Percentiles rank a stretch among this genome's conserved stretches.
phyloP scores from a whole-genome alignment of 2,888 invertebrate genomes.

The Willowsia nigromaculata region DNA sequence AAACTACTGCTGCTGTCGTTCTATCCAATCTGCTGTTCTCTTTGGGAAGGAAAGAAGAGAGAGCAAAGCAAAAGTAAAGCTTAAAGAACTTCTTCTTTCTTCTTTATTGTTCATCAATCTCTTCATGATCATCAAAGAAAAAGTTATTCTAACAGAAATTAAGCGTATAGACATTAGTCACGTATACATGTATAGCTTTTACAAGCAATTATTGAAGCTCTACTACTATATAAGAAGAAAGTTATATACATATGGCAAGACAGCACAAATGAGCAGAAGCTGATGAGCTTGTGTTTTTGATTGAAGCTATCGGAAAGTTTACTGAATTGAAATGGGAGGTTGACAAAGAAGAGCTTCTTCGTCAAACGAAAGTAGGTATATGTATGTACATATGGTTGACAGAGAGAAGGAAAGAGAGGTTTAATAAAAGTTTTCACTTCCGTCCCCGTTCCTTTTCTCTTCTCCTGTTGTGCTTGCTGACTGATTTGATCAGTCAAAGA shows the following conservation, averaged over 20 bases:
- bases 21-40: background rate
- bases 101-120: slow-evolving; percentile 31
- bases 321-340: background rate
- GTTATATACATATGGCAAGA: no score
- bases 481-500: slow-evolving; percentile 74
- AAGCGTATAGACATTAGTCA: background rate
- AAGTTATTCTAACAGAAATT: slow-evolving; percentile 27
- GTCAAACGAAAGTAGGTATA: background rate
- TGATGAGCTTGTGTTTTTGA: slow-evolving; percentile 3
- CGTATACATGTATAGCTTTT: no score
- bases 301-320: slow-evolving; percentile 27
- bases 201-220: no score
- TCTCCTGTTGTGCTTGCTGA: background rate
- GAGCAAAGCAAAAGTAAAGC: slow-evolving; percentile 49
- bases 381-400: no score
- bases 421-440: slow-evolving; percentile 7
- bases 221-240: no score
- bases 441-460: background rate
- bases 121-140: background rate
- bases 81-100: slow-evolving; percentile 28
- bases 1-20: background rate
- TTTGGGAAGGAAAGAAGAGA: background rate
- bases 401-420: background rate
- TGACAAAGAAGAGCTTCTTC: background rate
- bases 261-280: no score